Percentiles rank a stretch among this genome's conserved stretches.
phyloP scores from a whole-genome alignment of 2,113 vertebrate genomes.

The Mugil cephalus region DNA sequence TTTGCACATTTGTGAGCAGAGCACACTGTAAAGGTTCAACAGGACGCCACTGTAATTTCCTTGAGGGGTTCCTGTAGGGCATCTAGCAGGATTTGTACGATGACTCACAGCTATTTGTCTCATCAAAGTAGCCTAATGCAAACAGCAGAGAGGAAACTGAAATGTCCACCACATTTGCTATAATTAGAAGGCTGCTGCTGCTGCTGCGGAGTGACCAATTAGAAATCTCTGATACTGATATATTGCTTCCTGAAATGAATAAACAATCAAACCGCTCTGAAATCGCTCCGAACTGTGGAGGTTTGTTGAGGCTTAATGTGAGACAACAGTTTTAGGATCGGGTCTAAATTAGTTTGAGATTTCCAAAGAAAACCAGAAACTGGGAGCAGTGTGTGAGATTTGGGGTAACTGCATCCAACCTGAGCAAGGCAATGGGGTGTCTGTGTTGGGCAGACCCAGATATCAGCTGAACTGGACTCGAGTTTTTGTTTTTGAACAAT shows the following conservation, averaged over 20 bases:
- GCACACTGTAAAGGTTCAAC: conserved; percentile 26
- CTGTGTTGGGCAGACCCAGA: too few species aligned
- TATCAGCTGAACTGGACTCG: too few species aligned
- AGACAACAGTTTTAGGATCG: too few species aligned
- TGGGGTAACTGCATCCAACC: too few species aligned
- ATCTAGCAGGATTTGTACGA: conserved; percentile 20
- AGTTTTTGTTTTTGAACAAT: too few species aligned
- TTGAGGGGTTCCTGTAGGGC: conserved; percentile 30
- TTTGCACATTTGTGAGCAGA: conserved; percentile 11
- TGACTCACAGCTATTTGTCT: conserved; percentile 30
- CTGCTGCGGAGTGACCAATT: not conserved
- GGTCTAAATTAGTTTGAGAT: too few species aligned
- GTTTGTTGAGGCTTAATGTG: not conserved
- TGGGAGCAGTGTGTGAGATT: not conserved
- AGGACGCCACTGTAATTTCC: conserved; percentile 22
- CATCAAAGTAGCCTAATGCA: conserved; percentile 17
- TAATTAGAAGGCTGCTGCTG: not conserved
- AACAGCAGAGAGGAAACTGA: conserved; percentile 18
- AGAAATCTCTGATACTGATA: not conserved
- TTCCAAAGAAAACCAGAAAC: too few species aligned
- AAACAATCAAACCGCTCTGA: not conserved
- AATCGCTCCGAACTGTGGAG: not conserved
- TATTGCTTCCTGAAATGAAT: not conserved
- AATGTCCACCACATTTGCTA: not conserved
- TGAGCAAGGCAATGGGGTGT: too few species aligned